Conservation (phyloP, 2,797 vertebrate genomes). For the Limnodromus scolopaceus region DNA sequence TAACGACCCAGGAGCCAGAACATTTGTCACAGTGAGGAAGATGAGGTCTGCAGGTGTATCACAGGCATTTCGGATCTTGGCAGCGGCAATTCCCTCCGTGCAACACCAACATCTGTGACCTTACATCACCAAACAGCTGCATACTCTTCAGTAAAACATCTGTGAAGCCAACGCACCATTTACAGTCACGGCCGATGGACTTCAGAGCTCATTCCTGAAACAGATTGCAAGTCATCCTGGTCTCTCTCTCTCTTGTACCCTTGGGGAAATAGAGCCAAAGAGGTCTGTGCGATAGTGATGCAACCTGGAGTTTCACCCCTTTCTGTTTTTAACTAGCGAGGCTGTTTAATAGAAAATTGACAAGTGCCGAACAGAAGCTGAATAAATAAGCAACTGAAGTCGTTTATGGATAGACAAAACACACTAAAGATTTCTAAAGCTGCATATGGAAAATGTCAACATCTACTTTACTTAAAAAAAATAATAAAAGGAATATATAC, state of each 20-base stretch:
- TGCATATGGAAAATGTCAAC: neutral
- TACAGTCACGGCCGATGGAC: rapidly evolving
- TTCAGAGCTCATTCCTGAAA: neutral
- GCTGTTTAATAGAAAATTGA: neutral
- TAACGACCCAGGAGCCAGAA: neutral
- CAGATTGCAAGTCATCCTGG: neutral
- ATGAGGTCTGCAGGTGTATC: neutral
- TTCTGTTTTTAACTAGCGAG: neutral
- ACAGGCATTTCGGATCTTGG: neutral
- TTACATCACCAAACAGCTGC: slow-evolving; percentile 38
- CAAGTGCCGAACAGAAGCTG: neutral
- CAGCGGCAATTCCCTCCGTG: neutral
- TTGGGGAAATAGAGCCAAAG: neutral
- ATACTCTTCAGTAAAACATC: neutral
- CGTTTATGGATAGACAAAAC: neutral
- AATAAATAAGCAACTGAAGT: neutral
- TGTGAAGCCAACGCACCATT: neutral
- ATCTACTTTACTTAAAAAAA: neutral
- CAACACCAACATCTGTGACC: slow-evolving; percentile 13
- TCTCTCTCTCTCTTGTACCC: neutral
- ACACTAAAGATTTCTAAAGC: neutral
- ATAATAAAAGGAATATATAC: neutral
- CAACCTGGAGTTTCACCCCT: neutral
- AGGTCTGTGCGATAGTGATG: rapidly evolving
- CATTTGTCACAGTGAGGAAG: neutral